Evolutionary conservation across 2,888 invertebrate genomes (phyloP), one percentile per base, ranked within the genome.

Genomic region (Sinopyrophorus schimmeli): DNA sequence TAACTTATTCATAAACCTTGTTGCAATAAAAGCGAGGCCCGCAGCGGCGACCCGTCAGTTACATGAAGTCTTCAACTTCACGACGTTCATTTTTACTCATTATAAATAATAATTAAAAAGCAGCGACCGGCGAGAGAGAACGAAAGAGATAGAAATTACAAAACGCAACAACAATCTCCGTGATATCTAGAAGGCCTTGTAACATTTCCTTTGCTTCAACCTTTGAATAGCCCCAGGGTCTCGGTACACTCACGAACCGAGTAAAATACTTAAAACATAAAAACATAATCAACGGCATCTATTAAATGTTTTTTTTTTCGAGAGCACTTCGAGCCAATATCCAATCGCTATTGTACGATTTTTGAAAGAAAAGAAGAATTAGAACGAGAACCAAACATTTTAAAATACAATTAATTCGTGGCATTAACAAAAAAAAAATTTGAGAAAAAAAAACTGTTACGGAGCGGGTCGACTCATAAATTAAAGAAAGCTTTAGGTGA

Each of bases 171-270:
- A 72, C 72, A 72, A 72, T 73, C 72, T 71, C 73, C 71, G 67
- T 59, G 68, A 71, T 70, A 73, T 73, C 73, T 72, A 67, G 72
- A 71, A 74, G 74, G 70, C 74, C 74, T 74, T 74, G 74, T 74
- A 74, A 74, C 72, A 72, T 71, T 72, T 72, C 70, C 69, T 67
- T 60, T 64, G 67, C 61, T 69, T 66, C 70, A 71, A 70, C 71
- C 70, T 71, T 70, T 69, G 64, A 54, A 58, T 57, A 47, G 66
- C 71, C 68, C 62, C 66, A 64, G 69, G 72, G 66, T 53, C 54
- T 47, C 34, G 14, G 43, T 43, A 49, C 49, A 42, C 43, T 49
- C 49, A 49, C 49, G 37, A 38, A 35, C 24, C 43, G 12, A 24
- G 30, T 42, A 41, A 41, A 41, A 48, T 35, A 24, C 35, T 28